phyloP scores from a whole-genome alignment of 2,797 vertebrate genomes.

The Nannoperca obscura region DNA sequence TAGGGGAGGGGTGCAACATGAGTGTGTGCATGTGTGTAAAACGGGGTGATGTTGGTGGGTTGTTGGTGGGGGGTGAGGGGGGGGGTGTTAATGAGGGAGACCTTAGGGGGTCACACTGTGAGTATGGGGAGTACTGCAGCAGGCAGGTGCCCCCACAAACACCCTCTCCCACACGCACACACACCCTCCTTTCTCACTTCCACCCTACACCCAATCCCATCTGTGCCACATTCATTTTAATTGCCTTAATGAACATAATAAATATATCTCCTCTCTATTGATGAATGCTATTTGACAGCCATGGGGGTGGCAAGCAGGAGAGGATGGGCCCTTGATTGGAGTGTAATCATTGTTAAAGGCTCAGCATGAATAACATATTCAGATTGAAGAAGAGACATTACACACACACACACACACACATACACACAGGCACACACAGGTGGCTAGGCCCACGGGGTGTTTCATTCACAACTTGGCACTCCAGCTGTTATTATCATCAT shows the following conservation, averaged over 20 bases:
- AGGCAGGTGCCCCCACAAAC: conserved; percentile 78
- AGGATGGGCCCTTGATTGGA: conserved; percentile 79
- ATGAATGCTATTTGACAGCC: conserved; percentile 82
- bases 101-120: conserved; percentile 66
- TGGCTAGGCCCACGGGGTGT: conserved; percentile 76
- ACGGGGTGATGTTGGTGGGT: conserved; percentile 43
- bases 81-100: conserved; percentile 68
- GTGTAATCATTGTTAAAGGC: conserved; percentile 82
- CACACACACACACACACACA: conserved; percentile 27
- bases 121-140: conserved; percentile 62
- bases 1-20: conserved; percentile 69
- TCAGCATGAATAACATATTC: conserved; percentile 82
- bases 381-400: conserved; percentile 64
- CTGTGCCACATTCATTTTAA: conserved; percentile 82
- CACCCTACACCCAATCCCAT: conserved; percentile 72
- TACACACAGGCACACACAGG: conserved; percentile 63
- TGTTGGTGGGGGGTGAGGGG: conserved; percentile 1
- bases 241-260: conserved; percentile 85
- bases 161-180: conserved; percentile 31
- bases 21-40: conserved; percentile 58
- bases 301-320: conserved; percentile 72
- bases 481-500: conserved; percentile 78
- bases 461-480: conserved; percentile 81
- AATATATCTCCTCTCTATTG: conserved; percentile 80
- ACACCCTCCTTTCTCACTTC: conserved; percentile 59